Evolutionary conservation across 1,140 invertebrate species (phyloP), one percentile per base, ranked within the genome.

Genomic region (Leptoteleia sp.): DNA sequence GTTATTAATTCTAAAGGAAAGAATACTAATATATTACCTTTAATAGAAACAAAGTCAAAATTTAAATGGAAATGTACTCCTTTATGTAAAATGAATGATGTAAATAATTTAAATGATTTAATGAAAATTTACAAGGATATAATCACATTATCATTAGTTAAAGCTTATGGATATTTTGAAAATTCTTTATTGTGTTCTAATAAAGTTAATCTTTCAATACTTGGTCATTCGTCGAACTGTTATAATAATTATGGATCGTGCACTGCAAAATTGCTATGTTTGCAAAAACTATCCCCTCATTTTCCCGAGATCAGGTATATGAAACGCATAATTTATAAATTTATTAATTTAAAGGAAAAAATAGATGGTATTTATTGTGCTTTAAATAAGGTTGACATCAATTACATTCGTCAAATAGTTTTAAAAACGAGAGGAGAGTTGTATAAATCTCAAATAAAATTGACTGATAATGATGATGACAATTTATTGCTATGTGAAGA

Each of bases 401-500:
- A 67, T 22, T 9, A 9, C 37, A 4, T n/a, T n/a, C n/a, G n/a
- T n/a, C n/a, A n/a, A n/a, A n/a, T n/a, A n/a, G n/a, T n/a, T n/a
- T n/a, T n/a, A n/a, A n/a, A n/a, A n/a, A n/a, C n/a, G n/a, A n/a
- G n/a, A n/a, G n/a, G n/a, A n/a, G n/a, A n/a, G n/a, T n/a, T n/a
- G n/a, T n/a, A n/a, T n/a, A n/a, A n/a, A n/a, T n/a, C n/a, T n/a
- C n/a, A n/a, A n/a, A n/a, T n/a, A n/a, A n/a, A n/a, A n/a, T n/a
- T n/a, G n/a, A n/a, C n/a, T n/a, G n/a, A n/a, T n/a, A 25, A 25
- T 6, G 22, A 6, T 25, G n/a, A 27, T 57, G 7, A 13, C 19
- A 35, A 65, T 59, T 75, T 78, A n/a, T 13, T 33, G 17, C 13
- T 81, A 9, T 25, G 50, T 54, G 75, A 81, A 75, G 48, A 75